Evolutionary conservation across 2,113 vertebrate species (phyloP), one percentile per base, ranked within the genome.

Genomic region (Cnemophilus loriae): DNA sequence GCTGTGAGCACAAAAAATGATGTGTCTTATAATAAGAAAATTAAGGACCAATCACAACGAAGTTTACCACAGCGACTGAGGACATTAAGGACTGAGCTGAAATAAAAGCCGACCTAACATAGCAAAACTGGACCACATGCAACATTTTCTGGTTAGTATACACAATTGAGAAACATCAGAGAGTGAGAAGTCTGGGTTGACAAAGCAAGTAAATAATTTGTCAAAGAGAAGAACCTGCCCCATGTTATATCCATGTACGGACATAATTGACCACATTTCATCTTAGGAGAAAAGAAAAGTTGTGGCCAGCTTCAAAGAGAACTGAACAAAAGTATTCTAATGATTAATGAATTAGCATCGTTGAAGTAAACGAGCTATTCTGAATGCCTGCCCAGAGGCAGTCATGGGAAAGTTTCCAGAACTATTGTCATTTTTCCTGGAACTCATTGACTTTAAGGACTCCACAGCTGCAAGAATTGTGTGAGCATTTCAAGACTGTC

Each of bases 381-480:
- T 93, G 97, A 97, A 96, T 94, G 87, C 65, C 75, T 95, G 94
- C 94, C 95, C 95, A 96, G 93, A 96, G 90, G 87, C 93, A 97
- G 92, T 92, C 70, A 90, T 85, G 89, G 95, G 96, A 95, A 87
- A 96, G 50, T 94, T 97, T 97, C 97, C 96, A 97, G 87, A 97
- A 93, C 96, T 92, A 97, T 96, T 97, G 95, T 97, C 95, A 97
- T 93, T 97, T 97, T 96, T 93, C 91, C 95, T 95, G 86, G 93
- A 97, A 97, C 85, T 96, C 93, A 79, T 90, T 95, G 95, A 96
- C 96, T 94, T 96, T 93, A 96, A 97, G 95, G 87, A 94, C 93
- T 97, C 94, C 95, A 96, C 97, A 98, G 97, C 97, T 98, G 97
- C 96, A 96, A 93, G 95, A 91, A 97, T 97, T 97, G 96, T 98